Conservation (phyloP, 1,140 invertebrate genomes). For the Saccostrea cuccullata region DNA sequence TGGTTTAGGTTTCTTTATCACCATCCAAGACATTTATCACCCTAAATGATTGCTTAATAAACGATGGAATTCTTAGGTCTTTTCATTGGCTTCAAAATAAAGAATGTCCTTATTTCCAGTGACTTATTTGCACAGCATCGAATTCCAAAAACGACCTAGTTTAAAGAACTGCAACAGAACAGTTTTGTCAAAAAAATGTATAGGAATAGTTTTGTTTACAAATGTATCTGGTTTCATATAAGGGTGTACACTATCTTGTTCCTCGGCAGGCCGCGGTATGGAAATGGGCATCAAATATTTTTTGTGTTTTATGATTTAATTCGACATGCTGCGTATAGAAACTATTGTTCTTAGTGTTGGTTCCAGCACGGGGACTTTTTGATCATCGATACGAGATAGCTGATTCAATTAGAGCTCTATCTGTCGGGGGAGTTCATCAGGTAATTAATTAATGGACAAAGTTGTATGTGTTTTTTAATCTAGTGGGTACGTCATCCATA, state of each 20-base stretch:
- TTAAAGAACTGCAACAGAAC: neutral
- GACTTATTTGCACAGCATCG: neutral
- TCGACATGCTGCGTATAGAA: neutral
- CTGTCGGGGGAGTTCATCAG: neutral
- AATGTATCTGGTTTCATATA: conserved; percentile 25
- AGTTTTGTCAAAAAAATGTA: neutral
- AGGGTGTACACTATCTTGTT: neutral
- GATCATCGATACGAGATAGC: neutral
- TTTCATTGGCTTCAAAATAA: neutral
- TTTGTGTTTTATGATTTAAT: conserved; percentile 35
- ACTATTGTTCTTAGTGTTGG: neutral
- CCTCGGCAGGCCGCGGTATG: neutral
- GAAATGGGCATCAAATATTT: neutral
- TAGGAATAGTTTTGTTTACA: neutral
- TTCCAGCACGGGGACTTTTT: conserved; percentile 9
- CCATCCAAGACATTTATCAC: neutral
- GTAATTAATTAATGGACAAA: conserved; percentile 24
- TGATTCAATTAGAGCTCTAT: neutral
- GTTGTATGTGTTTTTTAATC: neutral
- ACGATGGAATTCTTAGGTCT: neutral
- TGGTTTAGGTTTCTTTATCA: neutral
- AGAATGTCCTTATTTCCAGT: conserved; percentile 8
- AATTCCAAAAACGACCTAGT: conserved; percentile 6
- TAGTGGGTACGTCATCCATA: neutral
- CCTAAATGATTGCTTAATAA: conserved; percentile 13